These are phyloP conservation scores for Chaunax sp. DNA, from an alignment of 2,797 vertebrate species.

Conservation along the genomic window DNA sequence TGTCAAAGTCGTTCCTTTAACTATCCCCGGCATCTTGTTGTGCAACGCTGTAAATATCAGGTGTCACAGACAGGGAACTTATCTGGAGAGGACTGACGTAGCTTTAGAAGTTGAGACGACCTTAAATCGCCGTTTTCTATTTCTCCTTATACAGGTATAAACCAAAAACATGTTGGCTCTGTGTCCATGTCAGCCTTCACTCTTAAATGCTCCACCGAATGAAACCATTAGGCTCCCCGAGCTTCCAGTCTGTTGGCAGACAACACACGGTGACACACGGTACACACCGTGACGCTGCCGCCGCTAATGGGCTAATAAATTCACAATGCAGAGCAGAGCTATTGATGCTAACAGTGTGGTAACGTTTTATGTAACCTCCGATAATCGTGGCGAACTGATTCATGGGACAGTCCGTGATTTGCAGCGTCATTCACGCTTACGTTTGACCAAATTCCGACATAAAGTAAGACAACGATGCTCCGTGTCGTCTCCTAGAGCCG, in stretches of 20 bases:
- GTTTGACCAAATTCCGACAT: neutral
- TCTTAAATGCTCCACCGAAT: no score
- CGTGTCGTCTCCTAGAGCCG: rapidly evolving
- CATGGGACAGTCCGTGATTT: neutral
- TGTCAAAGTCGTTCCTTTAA: slow-evolving; percentile 16
- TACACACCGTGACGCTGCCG: no score
- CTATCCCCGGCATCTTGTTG: neutral
- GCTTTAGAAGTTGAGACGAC: neutral
- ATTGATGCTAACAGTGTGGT: neutral
- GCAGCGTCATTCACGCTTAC: no score
- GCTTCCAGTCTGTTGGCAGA: no score
- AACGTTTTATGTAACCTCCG: neutral
- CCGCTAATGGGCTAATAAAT: no score
- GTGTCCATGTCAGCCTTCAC: neutral
- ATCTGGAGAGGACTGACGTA: neutral
- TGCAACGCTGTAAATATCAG: slow-evolving; percentile 34
- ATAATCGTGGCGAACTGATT: neutral
- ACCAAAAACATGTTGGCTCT: neutral
- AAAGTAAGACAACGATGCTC: neutral
- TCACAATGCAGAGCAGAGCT: neutral
- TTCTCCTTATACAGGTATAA: no score
- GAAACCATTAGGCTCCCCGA: no score
- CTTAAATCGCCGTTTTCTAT: neutral
- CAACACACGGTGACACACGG: no score
- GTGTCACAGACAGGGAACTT: slow-evolving; percentile 10